A percentile compares a stretch with the other conserved stretches of the same genome.
Evolutionary conservation across 2,888 invertebrate genomes (phyloP).

Genomic region (Atrina japonica): DNA sequence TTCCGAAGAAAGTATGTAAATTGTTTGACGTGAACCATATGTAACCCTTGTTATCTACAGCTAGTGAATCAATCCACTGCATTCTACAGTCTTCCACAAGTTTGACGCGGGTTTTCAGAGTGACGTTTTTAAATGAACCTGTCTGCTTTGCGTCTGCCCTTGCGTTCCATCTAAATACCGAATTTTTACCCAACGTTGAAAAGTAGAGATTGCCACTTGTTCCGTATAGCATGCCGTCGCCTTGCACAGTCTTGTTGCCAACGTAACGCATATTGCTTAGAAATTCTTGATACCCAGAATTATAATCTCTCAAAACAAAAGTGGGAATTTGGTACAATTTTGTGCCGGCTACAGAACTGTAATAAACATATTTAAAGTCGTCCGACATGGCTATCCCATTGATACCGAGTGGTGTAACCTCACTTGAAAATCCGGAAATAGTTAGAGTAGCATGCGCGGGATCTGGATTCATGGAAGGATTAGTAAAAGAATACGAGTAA

Average conservation of each 20-base stretch:
- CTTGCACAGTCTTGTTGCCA: slow-evolving; percentile 50
- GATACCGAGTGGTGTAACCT: slow-evolving; percentile 47
- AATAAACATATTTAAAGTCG: slow-evolving; percentile 60
- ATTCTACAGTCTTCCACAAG: slow-evolving; percentile 51
- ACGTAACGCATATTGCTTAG: slow-evolving; percentile 43
- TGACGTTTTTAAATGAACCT: slow-evolving; percentile 33
- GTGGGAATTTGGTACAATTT: slow-evolving; percentile 57
- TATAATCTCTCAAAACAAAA: slow-evolving; percentile 40
- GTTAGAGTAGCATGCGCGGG: slow-evolving; percentile 45
- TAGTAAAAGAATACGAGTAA: slow-evolving; percentile 47
- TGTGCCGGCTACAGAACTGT: slow-evolving; percentile 55
- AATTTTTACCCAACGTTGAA: slow-evolving; percentile 42
- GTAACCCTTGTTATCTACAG: slow-evolving; percentile 52
- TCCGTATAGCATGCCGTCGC: slow-evolving; percentile 55
- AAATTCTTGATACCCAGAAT: slow-evolving; percentile 40
- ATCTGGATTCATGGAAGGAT: slow-evolving; percentile 51
- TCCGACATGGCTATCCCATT: slow-evolving; percentile 64
- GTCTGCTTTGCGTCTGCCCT: not conserved
- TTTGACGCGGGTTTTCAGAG: slow-evolving; percentile 30
- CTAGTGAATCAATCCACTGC: slow-evolving; percentile 59
- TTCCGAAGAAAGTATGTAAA: slow-evolving; percentile 55
- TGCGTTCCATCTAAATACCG: slow-evolving; percentile 51
- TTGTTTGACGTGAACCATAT: slow-evolving; percentile 62
- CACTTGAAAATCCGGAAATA: slow-evolving; percentile 44
- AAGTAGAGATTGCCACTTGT: slow-evolving; percentile 50